phyloP scores from a whole-genome alignment of 2,888 invertebrate species.

The Mellilla xanthometata region DNA sequence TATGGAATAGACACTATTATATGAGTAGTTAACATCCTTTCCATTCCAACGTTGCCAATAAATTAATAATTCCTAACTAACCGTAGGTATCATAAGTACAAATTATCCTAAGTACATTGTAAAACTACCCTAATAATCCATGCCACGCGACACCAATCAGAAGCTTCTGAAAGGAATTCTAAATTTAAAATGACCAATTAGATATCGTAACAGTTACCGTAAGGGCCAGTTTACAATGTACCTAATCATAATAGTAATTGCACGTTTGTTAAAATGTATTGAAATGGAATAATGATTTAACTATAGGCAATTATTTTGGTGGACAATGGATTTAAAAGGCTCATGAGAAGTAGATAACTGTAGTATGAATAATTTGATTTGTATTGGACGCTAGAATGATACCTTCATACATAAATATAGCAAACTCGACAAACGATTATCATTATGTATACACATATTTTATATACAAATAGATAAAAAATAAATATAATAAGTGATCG shows the following conservation, averaged over 20 bases:
- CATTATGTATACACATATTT: no score
- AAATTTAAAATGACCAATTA: conserved; percentile 58
- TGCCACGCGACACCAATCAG: conserved; percentile 53
- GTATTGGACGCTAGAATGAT: conserved; percentile 1
- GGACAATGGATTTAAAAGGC: conserved; percentile 6
- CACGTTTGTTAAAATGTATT: conserved; percentile 28
- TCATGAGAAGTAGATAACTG: background rate
- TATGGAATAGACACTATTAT: no score
- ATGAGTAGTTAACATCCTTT: no score
- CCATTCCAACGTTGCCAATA: background rate
- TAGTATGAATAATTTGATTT: conserved; percentile 3
- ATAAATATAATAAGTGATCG: no score
- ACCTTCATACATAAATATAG: no score
- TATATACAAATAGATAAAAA: no score
- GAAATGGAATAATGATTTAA: conserved; percentile 32
- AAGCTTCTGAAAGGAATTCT: conserved; percentile 39
- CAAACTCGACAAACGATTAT: no score
- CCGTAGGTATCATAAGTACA: background rate
- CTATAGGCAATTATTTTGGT: conserved; percentile 19
- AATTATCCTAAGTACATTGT: conserved; percentile 33
- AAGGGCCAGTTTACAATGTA: conserved; percentile 21
- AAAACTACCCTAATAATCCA: conserved; percentile 18
- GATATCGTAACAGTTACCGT: conserved; percentile 43
- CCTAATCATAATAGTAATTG: conserved; percentile 31
- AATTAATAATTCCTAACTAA: background rate